Conservation (phyloP, 2,113 vertebrate genomes). For the Promerops cafer region DNA sequence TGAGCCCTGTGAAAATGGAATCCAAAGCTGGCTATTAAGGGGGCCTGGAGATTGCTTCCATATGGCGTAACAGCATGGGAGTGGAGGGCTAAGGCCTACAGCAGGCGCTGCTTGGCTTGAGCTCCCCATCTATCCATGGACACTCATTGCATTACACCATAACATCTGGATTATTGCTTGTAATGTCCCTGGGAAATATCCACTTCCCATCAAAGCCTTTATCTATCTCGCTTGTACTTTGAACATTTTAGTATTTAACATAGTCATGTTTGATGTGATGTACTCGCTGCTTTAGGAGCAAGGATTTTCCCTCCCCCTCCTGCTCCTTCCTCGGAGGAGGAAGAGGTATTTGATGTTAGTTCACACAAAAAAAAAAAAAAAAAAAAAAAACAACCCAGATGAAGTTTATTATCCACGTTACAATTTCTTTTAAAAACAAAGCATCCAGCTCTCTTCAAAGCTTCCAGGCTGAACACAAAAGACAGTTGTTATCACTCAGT, state of each 20-base stretch:
- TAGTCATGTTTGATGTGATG: constrained; percentile 76
- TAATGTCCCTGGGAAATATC: constrained; percentile 96
- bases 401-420: not conserved
- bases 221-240: constrained; percentile 81
- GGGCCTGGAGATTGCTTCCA: constrained; percentile 95
- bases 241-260: constrained; percentile 77
- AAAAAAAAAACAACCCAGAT: not conserved
- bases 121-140: constrained; percentile 85
- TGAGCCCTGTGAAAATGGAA: constrained; percentile 95
- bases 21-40: constrained; percentile 94
- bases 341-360: constrained; percentile 36
- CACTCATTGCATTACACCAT: constrained; percentile 91
- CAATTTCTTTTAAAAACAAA: constrained; percentile 50
- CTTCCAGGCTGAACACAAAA: not conserved
- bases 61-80: constrained; percentile 98
- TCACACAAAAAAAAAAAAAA: not conserved
- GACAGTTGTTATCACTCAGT: not conserved
- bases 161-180: constrained; percentile 99
- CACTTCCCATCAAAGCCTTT: constrained; percentile 92
- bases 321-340: not conserved
- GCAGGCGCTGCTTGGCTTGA: constrained; percentile 87
- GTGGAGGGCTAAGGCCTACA: constrained; percentile 80
- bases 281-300: constrained; percentile 46
- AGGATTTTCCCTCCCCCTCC: not conserved
- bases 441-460: not conserved